Evolutionary conservation across 2,797 vertebrate species (phyloP).

Genomic region (Erithacus rubecula): DNA sequence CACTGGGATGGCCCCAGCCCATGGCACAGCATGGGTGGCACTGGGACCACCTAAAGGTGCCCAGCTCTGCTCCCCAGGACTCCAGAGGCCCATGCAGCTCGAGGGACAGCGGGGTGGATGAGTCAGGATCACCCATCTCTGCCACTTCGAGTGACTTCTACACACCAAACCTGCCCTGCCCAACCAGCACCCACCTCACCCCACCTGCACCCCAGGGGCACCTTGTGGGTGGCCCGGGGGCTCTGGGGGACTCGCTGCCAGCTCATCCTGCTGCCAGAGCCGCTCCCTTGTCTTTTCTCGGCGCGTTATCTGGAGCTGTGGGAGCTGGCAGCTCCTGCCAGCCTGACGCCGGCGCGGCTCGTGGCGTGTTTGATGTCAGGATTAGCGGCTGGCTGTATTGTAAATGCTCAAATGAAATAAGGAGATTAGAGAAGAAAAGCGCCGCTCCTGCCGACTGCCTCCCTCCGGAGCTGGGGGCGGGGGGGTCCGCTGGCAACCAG

Average conservation of each 20-base stretch:
- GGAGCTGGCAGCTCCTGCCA: constrained; percentile 59
- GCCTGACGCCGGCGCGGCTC: constrained; percentile 49
- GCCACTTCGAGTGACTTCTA: not conserved
- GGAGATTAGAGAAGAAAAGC: constrained; percentile 68
- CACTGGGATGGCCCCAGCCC: rapidly evolving
- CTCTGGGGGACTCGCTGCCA: not conserved
- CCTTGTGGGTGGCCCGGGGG: not conserved
- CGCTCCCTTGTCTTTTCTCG: not conserved
- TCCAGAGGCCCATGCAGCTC: not conserved
- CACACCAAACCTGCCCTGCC: not conserved
- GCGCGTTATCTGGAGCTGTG: not conserved
- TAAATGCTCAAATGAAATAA: constrained; percentile 71
- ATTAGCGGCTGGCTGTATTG: constrained; percentile 66
- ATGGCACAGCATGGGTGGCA: not conserved
- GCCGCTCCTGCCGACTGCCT: constrained; percentile 16
- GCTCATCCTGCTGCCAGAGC: not conserved
- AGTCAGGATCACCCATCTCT: not conserved
- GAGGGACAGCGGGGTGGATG: rapidly evolving
- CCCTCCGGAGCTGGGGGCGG: not conserved
- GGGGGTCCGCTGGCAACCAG: not conserved
- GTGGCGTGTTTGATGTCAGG: constrained; percentile 69
- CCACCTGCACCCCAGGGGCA: not conserved
- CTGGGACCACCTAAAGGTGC: no score
- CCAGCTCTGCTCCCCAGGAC: not conserved
- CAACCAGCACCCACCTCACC: not conserved